A percentile compares a stretch with the other conserved stretches of the same genome.
These are phyloP conservation scores for Paradoxurus hermaphroditus DNA, from an alignment of 2,113 vertebrate genomes.

Conservation along the genomic window DNA sequence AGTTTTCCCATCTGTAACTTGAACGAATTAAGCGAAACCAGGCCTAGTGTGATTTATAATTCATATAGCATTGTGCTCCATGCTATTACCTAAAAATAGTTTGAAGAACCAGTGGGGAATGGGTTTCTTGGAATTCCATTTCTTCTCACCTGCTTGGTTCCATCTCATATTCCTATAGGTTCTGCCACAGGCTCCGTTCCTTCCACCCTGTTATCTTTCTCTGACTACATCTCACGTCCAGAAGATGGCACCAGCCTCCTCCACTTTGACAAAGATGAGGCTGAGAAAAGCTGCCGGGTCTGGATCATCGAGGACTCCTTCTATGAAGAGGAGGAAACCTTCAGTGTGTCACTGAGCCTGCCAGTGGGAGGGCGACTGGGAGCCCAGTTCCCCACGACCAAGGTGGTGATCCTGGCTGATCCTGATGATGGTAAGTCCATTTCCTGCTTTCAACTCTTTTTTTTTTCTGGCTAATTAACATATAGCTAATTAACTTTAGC, in stretches of 20 bases:
- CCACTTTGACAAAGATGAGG: conserved; percentile 88
- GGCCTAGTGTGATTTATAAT: neutral
- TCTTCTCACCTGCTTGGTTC: neutral
- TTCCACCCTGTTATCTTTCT: conserved; percentile 85
- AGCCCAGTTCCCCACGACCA: conserved; percentile 83
- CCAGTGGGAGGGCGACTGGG: conserved; percentile 87
- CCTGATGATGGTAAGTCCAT: conserved; percentile 87
- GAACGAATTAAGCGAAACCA: neutral
- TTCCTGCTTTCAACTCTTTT: neutral
- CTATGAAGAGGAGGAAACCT: conserved; percentile 91
- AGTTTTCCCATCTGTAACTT: neutral
- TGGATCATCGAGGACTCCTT: conserved; percentile 90
- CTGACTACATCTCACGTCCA: conserved; percentile 89
- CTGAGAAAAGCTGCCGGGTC: conserved; percentile 85
- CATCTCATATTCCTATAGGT: conserved; percentile 70
- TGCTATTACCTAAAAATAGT: neutral
- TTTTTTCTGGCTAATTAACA: no score
- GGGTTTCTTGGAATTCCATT: neutral
- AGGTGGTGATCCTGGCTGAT: conserved; percentile 87
- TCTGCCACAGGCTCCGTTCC: conserved; percentile 87
- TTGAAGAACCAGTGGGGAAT: neutral
- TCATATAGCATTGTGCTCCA: neutral
- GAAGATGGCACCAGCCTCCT: conserved; percentile 89
- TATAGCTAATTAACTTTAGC: no score
- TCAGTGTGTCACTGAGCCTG: conserved; percentile 88